phyloP scores from a whole-genome alignment of 2,888 invertebrate genomes.

The Atethmia centrago region DNA sequence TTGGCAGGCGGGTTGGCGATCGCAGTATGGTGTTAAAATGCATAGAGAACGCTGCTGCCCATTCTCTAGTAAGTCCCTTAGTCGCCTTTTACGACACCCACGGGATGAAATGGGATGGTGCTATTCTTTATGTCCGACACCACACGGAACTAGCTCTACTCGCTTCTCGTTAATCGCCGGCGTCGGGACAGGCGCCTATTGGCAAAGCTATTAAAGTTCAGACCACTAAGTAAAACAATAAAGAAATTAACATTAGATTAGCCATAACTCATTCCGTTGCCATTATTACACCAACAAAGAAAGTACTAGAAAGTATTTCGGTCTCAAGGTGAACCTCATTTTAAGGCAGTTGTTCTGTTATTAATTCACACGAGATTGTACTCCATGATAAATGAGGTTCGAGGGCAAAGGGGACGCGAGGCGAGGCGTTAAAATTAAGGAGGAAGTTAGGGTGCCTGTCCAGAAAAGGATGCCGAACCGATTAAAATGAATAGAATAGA shows the following conservation, averaged over 20 bases:
- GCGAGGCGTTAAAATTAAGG: background rate
- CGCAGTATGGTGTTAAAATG: no score
- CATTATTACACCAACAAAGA: constrained; percentile 11
- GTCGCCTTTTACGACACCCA: no score
- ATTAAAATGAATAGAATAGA: no score
- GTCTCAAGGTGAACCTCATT: constrained; percentile 57
- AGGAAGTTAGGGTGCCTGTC: background rate
- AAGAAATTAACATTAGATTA: constrained; percentile 12
- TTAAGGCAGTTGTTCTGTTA: constrained; percentile 40
- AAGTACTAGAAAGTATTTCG: constrained; percentile 40
- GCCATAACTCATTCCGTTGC: constrained; percentile 23
- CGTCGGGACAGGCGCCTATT: no score
- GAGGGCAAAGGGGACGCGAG: background rate
- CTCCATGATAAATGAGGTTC: constrained; percentile 48
- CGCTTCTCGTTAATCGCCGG: no score
- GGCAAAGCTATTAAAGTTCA: background rate
- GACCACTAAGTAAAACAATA: no score
- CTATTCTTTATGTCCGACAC: no score
- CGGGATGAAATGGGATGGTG: no score
- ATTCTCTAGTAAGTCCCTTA: no score
- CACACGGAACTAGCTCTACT: no score
- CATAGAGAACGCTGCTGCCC: no score
- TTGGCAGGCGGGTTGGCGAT: no score
- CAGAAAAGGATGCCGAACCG: background rate
- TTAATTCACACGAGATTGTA: constrained; percentile 44